phyloP scores from a whole-genome alignment of 2,797 vertebrate species.

The Epinephelus malabaricus region DNA sequence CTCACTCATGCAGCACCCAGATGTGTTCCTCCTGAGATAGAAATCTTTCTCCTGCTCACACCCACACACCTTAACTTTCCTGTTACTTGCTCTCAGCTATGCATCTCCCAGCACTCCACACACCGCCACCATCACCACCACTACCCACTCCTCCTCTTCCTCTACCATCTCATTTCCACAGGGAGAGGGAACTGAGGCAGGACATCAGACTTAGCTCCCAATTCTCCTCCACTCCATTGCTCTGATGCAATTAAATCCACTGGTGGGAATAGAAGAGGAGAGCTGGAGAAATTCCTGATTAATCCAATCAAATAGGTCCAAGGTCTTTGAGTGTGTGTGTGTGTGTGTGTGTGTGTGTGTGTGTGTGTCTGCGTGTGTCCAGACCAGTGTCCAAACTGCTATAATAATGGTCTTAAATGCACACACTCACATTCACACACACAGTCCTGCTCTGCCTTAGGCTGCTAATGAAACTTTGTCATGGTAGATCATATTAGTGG shows the following conservation, averaged over 20 bases:
- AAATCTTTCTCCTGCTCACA: slow-evolving; percentile 20
- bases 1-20: background rate
- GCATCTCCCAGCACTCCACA: slow-evolving; percentile 22
- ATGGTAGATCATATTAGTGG: slow-evolving; percentile 30
- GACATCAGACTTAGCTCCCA: slow-evolving; percentile 69
- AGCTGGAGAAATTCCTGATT: slow-evolving; percentile 73
- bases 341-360: background rate
- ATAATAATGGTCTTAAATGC: slow-evolving; percentile 24
- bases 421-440: background rate
- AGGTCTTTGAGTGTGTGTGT: slow-evolving; percentile 16
- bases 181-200: slow-evolving; percentile 59
- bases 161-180: slow-evolving; percentile 61
- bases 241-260: slow-evolving; percentile 85
- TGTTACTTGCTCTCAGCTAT: slow-evolving; percentile 30
- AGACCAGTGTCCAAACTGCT: slow-evolving; percentile 36
- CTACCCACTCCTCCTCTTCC: slow-evolving; percentile 19
- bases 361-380: slow-evolving; percentile 22
- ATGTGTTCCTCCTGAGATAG: slow-evolving; percentile 18
- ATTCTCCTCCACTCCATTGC: slow-evolving; percentile 72
- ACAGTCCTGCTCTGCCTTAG: slow-evolving; percentile 20
- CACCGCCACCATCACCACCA: background rate
- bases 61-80: slow-evolving; percentile 43
- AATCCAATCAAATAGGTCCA: slow-evolving; percentile 77
- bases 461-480: slow-evolving; percentile 53
- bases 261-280: slow-evolving; percentile 71